Evolutionary conservation across 2,113 vertebrate genomes (phyloP).

Genomic region (Pelmatolapia mariae): DNA sequence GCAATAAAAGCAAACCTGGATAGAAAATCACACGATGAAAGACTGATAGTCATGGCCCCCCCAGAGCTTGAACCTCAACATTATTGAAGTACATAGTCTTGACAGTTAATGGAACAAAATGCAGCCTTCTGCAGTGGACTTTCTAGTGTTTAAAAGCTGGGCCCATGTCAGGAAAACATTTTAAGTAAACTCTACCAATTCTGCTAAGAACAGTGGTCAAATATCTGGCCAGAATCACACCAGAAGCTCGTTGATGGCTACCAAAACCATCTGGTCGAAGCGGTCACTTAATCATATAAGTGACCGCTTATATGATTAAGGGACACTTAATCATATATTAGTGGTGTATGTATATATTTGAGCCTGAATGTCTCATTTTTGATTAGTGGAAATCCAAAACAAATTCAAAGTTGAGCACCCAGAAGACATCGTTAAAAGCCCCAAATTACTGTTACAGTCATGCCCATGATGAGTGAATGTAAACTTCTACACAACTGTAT

Average conservation of each 20-base stretch:
- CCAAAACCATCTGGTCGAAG: neutral
- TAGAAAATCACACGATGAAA: neutral
- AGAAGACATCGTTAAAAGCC: neutral
- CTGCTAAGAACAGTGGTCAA: neutral
- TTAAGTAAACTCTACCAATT: neutral
- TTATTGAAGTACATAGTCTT: neutral
- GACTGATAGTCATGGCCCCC: neutral
- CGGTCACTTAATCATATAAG: no score
- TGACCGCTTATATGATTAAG: no score
- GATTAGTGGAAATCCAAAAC: neutral
- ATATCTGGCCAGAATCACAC: neutral
- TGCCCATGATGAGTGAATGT: neutral
- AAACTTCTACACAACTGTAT: neutral
- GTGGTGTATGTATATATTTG: neutral
- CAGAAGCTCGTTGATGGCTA: neutral
- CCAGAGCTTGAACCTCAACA: neutral
- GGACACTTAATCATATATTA: neutral
- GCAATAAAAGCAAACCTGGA: neutral
- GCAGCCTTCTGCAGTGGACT: fast-evolving
- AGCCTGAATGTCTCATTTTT: neutral
- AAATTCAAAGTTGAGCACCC: neutral
- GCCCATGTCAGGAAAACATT: neutral
- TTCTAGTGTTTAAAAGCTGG: neutral
- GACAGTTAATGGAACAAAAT: neutral
- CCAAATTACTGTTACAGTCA: neutral